Base-by-base conservation (phyloP, 1,140 invertebrate species). In the Drosophila ohnishii region DNA sequence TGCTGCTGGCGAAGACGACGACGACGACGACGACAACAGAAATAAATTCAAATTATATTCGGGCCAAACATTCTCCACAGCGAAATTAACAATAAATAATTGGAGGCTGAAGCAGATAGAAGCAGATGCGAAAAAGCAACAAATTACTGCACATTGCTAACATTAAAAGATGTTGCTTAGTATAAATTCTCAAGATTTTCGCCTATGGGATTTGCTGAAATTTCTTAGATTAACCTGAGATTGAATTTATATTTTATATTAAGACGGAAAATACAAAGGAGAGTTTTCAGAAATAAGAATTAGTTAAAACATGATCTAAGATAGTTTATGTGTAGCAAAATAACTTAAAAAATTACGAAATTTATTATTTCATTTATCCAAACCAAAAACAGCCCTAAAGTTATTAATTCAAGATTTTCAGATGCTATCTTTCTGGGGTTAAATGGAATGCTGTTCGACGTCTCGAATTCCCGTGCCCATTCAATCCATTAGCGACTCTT, bases 41-140 rank as follows among this genome's bases (percentile, higher is more conserved):
- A 84, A 84, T 76, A 80, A 85, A 84, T 73, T 45, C 70, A 55
- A 78, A 75, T 83, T 75, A 75, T 70, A 78, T 72, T 44, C 59
- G 35, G 34, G 32, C 40, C 40, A 72, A 56, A 60, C 53, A 34
- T 69, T 58, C 37, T 57, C 28, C 60, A 44, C 35, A 44, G 25
- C 30, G 35, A 47, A 48, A 51, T 32, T 37, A 59, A 63, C 32
- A 58, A 56, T 37, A 80, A 72, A 76, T 56, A 70, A 57, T 70
- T 39, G 34, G 40, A 61, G 25, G 35, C 44, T 53, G 13, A 37
- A 30, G 37, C 51, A 65, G 16, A 60, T 44, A 57, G 48, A 25
- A 58, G 40, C 30, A 51, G 30, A 48, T 28, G 32, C 48, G 75
- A 32, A 22, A 19, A 67, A 55, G 25, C 40, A 67, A 50, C 63